Evolutionary conservation across 2,797 vertebrate species (phyloP).

Genomic region (Tapera naevia): DNA sequence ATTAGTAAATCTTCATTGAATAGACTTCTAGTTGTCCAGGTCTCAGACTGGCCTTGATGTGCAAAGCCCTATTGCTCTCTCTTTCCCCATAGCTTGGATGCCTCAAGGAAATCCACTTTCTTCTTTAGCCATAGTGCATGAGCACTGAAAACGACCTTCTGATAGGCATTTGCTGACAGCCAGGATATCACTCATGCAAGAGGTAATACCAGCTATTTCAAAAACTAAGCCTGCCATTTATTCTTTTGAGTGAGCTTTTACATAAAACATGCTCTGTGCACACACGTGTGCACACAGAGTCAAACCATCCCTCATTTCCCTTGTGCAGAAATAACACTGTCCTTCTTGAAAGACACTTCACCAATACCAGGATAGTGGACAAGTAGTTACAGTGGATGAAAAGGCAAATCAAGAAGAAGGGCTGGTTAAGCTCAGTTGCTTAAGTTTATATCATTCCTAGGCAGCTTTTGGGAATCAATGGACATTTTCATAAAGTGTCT

Average conservation of each 20-base stretch:
- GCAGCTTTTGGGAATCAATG: conserved; percentile 6
- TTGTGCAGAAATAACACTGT: neutral
- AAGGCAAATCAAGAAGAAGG: neutral
- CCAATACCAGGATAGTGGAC: neutral
- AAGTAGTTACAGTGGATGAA: neutral
- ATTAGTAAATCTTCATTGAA: neutral
- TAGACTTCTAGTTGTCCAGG: neutral
- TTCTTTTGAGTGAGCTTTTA: neutral
- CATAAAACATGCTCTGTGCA: neutral
- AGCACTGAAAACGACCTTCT: neutral
- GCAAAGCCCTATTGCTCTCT: neutral
- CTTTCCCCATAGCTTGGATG: neutral
- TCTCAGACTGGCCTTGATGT: neutral
- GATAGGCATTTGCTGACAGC: neutral
- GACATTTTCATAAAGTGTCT: neutral
- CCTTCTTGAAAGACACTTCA: neutral
- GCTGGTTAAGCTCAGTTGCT: neutral
- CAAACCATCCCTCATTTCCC: neutral
- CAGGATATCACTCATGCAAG: neutral
- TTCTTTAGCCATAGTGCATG: neutral
- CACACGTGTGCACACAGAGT: neutral
- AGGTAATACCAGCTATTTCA: neutral
- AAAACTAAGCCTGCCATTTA: neutral
- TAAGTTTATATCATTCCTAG: neutral
- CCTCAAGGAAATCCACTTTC: neutral